phyloP scores from a whole-genome alignment of 2,888 invertebrate genomes.

The Caenorhabditis sp. region DNA sequence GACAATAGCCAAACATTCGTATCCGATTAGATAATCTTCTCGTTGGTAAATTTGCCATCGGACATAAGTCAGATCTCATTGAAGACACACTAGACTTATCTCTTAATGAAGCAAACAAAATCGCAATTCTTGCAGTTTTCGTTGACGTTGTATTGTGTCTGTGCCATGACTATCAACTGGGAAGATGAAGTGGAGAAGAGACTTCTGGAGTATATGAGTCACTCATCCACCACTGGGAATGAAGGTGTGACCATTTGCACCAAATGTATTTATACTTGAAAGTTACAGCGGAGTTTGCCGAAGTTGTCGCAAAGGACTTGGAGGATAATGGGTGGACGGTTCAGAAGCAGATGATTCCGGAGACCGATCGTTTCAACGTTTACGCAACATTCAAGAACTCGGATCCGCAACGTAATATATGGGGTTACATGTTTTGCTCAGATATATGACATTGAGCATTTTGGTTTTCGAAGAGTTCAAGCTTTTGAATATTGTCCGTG shows the following conservation, averaged over 20 bases:
- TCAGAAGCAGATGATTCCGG: conserved; percentile 63
- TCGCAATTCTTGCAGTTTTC: conserved; percentile 16
- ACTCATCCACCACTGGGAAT: conserved; percentile 74
- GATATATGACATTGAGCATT: too few species aligned
- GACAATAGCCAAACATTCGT: conserved; percentile 18
- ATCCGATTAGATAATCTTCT: conserved; percentile 10
- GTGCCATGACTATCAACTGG: conserved; percentile 62
- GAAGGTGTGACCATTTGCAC: conserved; percentile 69
- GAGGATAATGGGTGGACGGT: conserved; percentile 73
- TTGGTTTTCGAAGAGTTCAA: too few species aligned
- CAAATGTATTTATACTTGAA: neutral
- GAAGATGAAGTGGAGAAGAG: conserved; percentile 70
- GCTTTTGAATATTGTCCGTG: too few species aligned
- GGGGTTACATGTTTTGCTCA: too few species aligned
- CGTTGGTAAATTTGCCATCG: conserved; percentile 14
- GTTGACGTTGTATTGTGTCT: neutral
- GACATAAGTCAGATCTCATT: conserved; percentile 51
- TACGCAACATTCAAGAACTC: conserved; percentile 68
- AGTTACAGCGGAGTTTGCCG: conserved; percentile 69
- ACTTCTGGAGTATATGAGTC: conserved; percentile 77
- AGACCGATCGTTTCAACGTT: conserved; percentile 72
- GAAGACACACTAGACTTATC: conserved; percentile 40
- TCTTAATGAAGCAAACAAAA: conserved; percentile 28
- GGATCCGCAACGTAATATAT: conserved; percentile 56
- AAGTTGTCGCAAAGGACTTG: conserved; percentile 67